phyloP scores from a whole-genome alignment of 1,140 invertebrate species.

The Helicoverpa armigera region DNA sequence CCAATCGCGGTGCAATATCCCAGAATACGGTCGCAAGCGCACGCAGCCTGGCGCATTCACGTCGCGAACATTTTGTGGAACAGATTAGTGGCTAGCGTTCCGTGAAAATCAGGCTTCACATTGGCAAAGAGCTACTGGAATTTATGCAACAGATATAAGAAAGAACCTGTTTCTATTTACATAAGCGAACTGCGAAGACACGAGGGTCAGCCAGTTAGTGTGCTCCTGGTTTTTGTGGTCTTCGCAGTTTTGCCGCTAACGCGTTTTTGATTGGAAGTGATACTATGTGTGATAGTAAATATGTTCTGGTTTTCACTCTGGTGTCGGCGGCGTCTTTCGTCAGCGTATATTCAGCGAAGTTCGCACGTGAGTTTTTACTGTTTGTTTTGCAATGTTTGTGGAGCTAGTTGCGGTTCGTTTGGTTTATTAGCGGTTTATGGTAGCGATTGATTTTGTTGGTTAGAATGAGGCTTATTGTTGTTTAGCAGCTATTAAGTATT shows the following conservation, averaged over 20 bases:
- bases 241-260: constrained; percentile 56
- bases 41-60: constrained; percentile 66
- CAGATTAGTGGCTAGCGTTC: constrained; percentile 76
- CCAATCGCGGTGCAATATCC: constrained; percentile 51
- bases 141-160: constrained; percentile 81
- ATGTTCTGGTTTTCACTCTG: constrained; percentile 67
- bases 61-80: constrained; percentile 71
- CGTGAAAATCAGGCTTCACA: constrained; percentile 78
- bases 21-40: constrained; percentile 69
- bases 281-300: constrained; percentile 70
- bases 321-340: constrained; percentile 63
- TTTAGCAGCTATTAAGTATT: neutral
- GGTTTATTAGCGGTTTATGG: constrained; percentile 30
- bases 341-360: constrained; percentile 62
- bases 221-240: constrained; percentile 54
- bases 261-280: constrained; percentile 52
- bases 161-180: constrained; percentile 78
- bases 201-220: constrained; percentile 68
- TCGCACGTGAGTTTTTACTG: constrained; percentile 77
- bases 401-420: neutral
- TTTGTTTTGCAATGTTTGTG: constrained; percentile 20
- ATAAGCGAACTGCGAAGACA: constrained; percentile 64
- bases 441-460: neutral
- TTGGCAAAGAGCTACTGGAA: constrained; percentile 77
- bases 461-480: neutral